Conservation (phyloP, 2,888 invertebrate genomes). For the Brassicogethes aeneus region DNA sequence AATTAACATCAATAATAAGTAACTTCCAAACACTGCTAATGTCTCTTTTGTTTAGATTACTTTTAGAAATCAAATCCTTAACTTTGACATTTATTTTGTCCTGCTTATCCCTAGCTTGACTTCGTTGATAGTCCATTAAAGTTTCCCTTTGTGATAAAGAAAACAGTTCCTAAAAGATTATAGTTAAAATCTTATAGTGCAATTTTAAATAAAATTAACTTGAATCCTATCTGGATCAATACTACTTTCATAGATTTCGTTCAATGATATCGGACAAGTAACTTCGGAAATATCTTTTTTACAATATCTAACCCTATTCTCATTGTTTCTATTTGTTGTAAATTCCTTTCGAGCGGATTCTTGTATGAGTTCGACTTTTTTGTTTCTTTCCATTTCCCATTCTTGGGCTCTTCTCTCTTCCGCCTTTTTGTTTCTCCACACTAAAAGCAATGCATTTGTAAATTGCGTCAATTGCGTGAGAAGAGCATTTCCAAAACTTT, state of each 20-base stretch:
- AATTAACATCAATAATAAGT: constrained; percentile 38
- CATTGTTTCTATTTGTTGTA: constrained; percentile 3
- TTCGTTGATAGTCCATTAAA: constrained; percentile 38
- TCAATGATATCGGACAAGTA: constrained; percentile 28
- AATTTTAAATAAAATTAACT: no score
- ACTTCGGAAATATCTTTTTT: constrained; percentile 40
- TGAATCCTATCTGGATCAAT: constrained; percentile 43
- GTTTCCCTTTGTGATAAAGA: constrained; percentile 39
- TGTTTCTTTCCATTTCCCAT: constrained; percentile 46
- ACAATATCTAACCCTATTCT: constrained; percentile 5
- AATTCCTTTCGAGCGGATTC: constrained; percentile 32
- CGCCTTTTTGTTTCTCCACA: constrained; percentile 38
- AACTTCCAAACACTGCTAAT: constrained; percentile 42
- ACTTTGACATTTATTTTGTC: constrained; percentile 22
- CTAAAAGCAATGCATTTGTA: constrained; percentile 26
- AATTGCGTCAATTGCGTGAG: no score
- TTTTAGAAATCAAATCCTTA: constrained; percentile 19
- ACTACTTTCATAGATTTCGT: constrained; percentile 36
- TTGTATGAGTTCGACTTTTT: constrained; percentile 47
- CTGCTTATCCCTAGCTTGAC: constrained; percentile 32
- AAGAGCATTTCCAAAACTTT: no score
- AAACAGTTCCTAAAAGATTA: constrained; percentile 45
- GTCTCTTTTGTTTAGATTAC: constrained; percentile 28
- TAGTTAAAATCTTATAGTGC: no score
- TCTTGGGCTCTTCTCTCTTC: constrained; percentile 35